phyloP scores from a whole-genome alignment of 2,113 vertebrate species.

The Lepus timidus region DNA sequence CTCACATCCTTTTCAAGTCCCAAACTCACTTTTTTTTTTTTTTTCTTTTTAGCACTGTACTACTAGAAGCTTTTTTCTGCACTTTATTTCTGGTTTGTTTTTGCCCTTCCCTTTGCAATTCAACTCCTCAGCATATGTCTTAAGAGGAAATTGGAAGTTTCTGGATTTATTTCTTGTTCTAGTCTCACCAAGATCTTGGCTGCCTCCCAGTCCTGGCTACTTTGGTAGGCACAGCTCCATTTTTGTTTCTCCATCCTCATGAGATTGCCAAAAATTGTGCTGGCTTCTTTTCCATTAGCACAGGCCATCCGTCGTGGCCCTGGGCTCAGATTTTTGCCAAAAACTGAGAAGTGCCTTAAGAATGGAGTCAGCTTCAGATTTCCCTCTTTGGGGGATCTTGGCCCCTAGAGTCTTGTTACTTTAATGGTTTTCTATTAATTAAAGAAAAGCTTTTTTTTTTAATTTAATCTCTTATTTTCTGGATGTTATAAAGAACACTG shows the following conservation, averaged over 20 bases:
- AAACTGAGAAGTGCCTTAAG: background rate
- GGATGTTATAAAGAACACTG: background rate
- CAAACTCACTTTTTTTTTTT: background rate
- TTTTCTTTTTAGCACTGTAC: background rate
- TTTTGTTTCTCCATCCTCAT: background rate
- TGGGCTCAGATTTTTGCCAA: background rate
- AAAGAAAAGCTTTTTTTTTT: background rate
- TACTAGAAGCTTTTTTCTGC: background rate
- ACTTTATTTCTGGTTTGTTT: background rate
- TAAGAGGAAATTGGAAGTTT: background rate
- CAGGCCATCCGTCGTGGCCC: background rate
- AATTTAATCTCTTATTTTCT: background rate
- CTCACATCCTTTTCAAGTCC: background rate
- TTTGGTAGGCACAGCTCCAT: constrained; percentile 4
- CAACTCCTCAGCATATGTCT: background rate
- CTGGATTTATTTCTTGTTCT: background rate
- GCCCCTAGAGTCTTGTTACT: background rate
- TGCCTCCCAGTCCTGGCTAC: background rate
- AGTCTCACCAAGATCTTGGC: background rate
- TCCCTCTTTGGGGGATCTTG: background rate
- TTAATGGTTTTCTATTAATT: constrained; percentile 39
- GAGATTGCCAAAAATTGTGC: background rate
- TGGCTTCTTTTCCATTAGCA: background rate
- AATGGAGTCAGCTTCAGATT: constrained; percentile 23
- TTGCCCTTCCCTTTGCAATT: background rate